Conservation (phyloP, 2,888 invertebrate genomes). For the Netelia inedita region DNA sequence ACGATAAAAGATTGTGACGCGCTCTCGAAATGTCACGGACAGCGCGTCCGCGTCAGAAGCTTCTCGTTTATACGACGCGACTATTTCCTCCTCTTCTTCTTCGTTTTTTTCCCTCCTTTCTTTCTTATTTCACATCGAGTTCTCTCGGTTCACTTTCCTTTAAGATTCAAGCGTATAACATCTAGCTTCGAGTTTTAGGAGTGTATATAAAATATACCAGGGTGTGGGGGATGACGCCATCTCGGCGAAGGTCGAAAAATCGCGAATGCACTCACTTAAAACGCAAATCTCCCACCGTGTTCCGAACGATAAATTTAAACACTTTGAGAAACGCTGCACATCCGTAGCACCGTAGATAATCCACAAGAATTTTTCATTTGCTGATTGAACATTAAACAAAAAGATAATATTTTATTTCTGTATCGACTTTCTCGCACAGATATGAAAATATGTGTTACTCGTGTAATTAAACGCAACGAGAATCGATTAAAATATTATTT, state of each 20-base stretch:
- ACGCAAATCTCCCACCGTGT: conserved; percentile 47
- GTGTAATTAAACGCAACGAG: too few relatives aligned
- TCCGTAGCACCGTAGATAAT: too few relatives aligned
- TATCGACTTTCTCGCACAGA: too few relatives aligned
- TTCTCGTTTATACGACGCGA: conserved; percentile 17
- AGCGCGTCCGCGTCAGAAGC: conserved; percentile 19
- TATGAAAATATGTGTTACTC: too few relatives aligned
- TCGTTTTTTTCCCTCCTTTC: not conserved
- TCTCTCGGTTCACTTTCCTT: not conserved
- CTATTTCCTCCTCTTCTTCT: conserved; percentile 18
- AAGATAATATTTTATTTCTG: too few relatives aligned
- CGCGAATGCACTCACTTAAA: not conserved
- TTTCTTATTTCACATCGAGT: not conserved
- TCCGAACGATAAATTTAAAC: conserved; percentile 49
- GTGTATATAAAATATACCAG: conserved; percentile 16
- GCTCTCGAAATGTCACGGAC: conserved; percentile 65
- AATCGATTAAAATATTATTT: too few relatives aligned
- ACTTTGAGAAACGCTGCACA: conserved; percentile 34
- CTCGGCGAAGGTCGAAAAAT: not conserved
- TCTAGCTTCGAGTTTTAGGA: conserved; percentile 32
- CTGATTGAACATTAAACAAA: too few relatives aligned
- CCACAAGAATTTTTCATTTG: too few relatives aligned
- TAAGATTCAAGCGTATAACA: not conserved
- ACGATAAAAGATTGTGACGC: conserved; percentile 36
- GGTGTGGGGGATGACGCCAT: not conserved